Conservation (phyloP, 2,113 vertebrate genomes). For the Laticauda colubrina region DNA sequence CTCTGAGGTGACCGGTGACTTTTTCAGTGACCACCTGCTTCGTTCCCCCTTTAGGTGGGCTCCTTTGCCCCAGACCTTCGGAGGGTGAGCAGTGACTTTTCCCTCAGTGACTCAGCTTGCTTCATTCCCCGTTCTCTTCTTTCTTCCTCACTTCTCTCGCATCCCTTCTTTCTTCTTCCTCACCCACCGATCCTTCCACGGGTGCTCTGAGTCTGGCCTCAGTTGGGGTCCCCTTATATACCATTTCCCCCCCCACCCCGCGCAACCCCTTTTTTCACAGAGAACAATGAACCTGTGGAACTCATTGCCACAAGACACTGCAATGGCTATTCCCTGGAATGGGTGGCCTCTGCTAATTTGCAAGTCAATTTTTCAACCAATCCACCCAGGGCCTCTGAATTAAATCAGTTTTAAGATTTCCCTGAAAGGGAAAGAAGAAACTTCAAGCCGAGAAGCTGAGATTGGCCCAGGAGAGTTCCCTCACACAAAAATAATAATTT, state of each 20-base stretch:
- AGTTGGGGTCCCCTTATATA: not conserved
- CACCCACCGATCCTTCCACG: not conserved
- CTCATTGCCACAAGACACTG: not conserved
- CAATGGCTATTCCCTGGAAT: not conserved
- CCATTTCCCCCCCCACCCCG: not conserved
- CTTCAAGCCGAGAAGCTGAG: not conserved
- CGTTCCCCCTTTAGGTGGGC: not conserved
- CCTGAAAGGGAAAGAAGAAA: not conserved
- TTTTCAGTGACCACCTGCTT: not conserved
- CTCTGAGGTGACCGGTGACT: not conserved
- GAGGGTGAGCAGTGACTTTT: not conserved
- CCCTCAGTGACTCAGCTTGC: not conserved
- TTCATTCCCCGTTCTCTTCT: not conserved
- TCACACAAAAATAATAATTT: not conserved
- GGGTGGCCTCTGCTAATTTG: not conserved
- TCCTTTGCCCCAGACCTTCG: not conserved
- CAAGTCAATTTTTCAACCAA: not conserved
- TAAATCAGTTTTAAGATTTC: not conserved
- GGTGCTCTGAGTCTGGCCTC: not conserved
- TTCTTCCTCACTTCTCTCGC: not conserved
- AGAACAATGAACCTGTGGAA: not conserved
- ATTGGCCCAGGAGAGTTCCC: not conserved
- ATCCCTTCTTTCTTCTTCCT: not conserved
- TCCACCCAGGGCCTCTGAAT: not conserved
- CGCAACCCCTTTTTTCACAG: not conserved